phyloP scores from a whole-genome alignment of 2,888 invertebrate genomes.

The Epinotia nisella region DNA sequence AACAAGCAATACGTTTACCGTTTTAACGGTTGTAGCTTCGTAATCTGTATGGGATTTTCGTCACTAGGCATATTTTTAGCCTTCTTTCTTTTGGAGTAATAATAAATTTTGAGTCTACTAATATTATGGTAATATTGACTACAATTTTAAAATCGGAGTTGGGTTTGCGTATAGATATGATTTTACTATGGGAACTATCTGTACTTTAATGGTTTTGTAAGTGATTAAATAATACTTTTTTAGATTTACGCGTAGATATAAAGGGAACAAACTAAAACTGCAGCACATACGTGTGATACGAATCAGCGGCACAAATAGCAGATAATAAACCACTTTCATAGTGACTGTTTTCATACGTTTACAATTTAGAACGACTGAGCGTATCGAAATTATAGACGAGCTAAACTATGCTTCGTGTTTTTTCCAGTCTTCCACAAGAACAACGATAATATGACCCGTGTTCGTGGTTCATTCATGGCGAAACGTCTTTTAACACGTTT shows the following conservation, averaged over 20 bases:
- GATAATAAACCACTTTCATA: slow-evolving; percentile 4
- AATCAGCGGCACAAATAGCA: neutral
- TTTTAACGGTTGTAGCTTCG: too few species aligned
- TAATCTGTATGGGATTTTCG: too few species aligned
- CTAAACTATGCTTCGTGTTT: slow-evolving; percentile 1
- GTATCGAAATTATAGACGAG: slow-evolving; percentile 3
- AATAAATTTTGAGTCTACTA: too few species aligned
- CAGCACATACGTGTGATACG: too few species aligned
- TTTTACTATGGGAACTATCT: too few species aligned
- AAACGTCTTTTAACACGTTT: too few species aligned
- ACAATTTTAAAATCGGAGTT: neutral
- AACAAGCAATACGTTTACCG: too few species aligned
- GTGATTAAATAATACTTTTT: too few species aligned
- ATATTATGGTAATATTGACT: neutral
- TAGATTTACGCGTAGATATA: too few species aligned
- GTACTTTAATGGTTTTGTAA: too few species aligned
- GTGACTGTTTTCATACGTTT: neutral
- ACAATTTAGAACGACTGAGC: slow-evolving; percentile 1
- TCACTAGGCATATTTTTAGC: too few species aligned
- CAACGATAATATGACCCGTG: slow-evolving; percentile 5
- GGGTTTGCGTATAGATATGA: neutral
- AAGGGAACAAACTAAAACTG: neutral
- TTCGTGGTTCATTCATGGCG: slow-evolving; percentile 19
- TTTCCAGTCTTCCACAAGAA: neutral
- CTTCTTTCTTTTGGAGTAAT: too few species aligned